phyloP scores from a whole-genome alignment of 23 tunicate genomes.

The Botrylloides violaceus region DNA sequence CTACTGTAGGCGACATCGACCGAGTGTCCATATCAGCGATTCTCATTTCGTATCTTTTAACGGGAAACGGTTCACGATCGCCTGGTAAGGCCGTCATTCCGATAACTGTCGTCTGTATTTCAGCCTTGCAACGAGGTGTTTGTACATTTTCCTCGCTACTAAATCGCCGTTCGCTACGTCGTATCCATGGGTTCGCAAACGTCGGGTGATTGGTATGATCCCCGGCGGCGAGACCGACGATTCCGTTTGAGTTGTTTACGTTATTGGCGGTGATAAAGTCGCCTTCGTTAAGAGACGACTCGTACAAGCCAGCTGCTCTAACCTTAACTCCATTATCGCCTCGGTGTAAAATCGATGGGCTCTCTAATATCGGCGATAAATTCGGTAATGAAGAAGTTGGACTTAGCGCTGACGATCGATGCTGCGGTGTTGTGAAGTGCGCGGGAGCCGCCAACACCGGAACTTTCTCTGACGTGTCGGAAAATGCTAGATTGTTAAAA shows the following conservation, averaged over 20 bases:
- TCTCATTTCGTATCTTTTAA: conserved; percentile 19
- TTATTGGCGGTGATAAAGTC: background rate
- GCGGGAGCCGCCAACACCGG: conserved; percentile 3
- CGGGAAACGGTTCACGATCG: conserved; percentile 3
- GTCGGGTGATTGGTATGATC: background rate
- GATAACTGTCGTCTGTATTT: background rate
- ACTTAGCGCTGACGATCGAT: background rate
- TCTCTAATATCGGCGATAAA: conserved; percentile 18
- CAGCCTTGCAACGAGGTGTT: background rate
- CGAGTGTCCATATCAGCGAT: conserved; percentile 10
- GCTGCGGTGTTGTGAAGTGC: conserved; percentile 9
- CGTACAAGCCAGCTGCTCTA: background rate
- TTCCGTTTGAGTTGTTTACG: conserved; percentile 1
- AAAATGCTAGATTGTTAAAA: background rate
- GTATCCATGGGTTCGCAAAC: background rate
- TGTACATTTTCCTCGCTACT: background rate
- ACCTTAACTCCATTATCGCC: background rate
- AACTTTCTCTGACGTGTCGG: background rate
- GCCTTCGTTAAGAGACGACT: conserved; percentile 9
- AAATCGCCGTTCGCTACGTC: background rate
- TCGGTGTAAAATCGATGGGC: background rate
- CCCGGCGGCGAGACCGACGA: too few relatives aligned
- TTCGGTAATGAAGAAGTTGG: conserved; percentile 34
- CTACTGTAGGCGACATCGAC: background rate
- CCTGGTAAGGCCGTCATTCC: background rate